Base-by-base conservation (phyloP, 2,888 invertebrate genomes). In the Criorhina ranunculi region DNA sequence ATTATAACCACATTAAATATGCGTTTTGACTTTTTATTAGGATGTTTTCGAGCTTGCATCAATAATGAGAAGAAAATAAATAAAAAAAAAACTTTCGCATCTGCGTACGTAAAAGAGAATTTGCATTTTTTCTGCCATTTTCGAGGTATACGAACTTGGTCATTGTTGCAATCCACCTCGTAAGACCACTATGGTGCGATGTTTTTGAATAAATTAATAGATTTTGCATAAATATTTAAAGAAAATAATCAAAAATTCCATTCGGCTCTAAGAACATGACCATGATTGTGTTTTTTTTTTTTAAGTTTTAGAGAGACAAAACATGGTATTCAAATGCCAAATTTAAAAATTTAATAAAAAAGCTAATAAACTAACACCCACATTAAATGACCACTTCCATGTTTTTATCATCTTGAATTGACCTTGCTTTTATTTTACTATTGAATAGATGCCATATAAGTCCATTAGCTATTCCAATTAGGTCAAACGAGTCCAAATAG, bases 321-420 rank as follows among this genome's bases (percentile, higher is more conserved):
- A 9, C 49, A 9, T 6, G 12, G 24, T 19, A 40, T 17, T 31
- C n/a, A 17, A 67, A 67, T 53, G 31, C 17, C 40, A 8, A 29
- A 31, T 17, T 31, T 6, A 8, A 53, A 31, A 55, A 55, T 17
- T 35, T 7, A 33, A 55, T 55, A 35, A 67, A 35, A 53, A 44
- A 1, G 9, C 1, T 11, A 12, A 66, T 51, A 40, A 66, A 40
- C 15, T 4, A 66, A 53, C 66, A 53, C 66, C 66, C 66, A 67
- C 66, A 0, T 19, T 35, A 35, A 64, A 17, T 53, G 29, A 37
- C 11, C 15, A 40, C 29, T 19, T 8, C 11, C 12, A 37, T 37
- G 0, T 31, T 17, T 15, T 17, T 15, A 8, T 33, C 11, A 11
- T 55, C 33, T 55, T 55, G 4, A 15, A 15, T 17, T 55, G 55